phyloP scores from a whole-genome alignment of 2,113 vertebrate species.

The Thunnus maccoyii region DNA sequence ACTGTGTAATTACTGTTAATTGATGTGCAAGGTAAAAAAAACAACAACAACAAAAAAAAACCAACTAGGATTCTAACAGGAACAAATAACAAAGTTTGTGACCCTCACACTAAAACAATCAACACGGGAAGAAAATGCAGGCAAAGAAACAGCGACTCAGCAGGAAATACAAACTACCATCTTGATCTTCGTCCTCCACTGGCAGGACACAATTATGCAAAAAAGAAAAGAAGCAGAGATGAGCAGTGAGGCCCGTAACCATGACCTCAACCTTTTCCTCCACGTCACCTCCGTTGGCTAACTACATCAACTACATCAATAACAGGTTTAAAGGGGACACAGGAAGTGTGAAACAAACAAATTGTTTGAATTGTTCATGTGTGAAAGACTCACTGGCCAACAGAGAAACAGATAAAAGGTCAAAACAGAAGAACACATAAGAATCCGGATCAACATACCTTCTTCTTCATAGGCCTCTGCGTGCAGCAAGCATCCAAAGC shows the following conservation, averaged over 20 bases:
- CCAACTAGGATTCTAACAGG: conserved; percentile 9
- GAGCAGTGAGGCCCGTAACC: conserved; percentile 57
- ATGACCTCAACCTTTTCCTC: conserved; percentile 51
- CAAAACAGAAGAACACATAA: conserved; percentile 64
- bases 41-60: neutral
- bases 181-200: conserved; percentile 83
- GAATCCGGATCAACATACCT: conserved; percentile 81
- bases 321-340: no score
- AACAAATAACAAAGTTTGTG: conserved; percentile 37
- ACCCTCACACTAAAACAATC: conserved; percentile 59
- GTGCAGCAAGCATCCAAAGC: conserved; percentile 86
- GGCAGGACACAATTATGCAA: conserved; percentile 81
- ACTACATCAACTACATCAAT: no score
- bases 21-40: conserved; percentile 30
- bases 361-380: neutral
- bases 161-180: conserved; percentile 84
- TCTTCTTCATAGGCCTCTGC: conserved; percentile 88
- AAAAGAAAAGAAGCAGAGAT: conserved; percentile 80
- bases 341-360: neutral
- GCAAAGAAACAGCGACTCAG: conserved; percentile 72
- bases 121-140: conserved; percentile 61
- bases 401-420: conserved; percentile 26
- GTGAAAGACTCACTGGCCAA: neutral
- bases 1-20: conserved; percentile 68
- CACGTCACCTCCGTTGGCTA: neutral